Evolutionary conservation across 1,140 invertebrate genomes (phyloP).

Genomic region (Dendroctonus ponderosae): DNA sequence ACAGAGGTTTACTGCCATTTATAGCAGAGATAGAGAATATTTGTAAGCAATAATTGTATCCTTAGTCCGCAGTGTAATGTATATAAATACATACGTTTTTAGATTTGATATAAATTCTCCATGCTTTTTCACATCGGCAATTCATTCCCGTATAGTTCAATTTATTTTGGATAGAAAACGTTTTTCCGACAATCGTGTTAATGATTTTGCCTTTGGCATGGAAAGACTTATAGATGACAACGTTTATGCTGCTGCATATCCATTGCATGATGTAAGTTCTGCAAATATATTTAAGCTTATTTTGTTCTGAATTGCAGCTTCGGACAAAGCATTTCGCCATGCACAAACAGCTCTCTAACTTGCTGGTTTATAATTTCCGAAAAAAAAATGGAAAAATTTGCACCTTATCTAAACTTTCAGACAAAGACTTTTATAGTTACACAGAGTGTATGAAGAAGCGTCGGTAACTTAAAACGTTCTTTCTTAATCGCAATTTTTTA

Average conservation of each 20-base stretch:
- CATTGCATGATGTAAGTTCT: slow-evolving; percentile 81
- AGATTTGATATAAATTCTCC: slow-evolving; percentile 80
- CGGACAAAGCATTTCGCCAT: too few species aligned
- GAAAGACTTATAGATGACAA: slow-evolving; percentile 75
- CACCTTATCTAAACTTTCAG: too few species aligned
- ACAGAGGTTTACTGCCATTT: slow-evolving; percentile 77
- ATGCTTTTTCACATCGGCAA: slow-evolving; percentile 83
- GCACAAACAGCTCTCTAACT: too few species aligned
- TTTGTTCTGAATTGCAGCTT: too few species aligned
- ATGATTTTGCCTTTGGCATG: slow-evolving; percentile 81
- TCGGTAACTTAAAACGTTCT: too few species aligned
- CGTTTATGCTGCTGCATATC: slow-evolving; percentile 82
- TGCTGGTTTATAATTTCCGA: too few species aligned
- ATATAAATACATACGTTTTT: slow-evolving; percentile 41
- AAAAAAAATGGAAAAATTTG: too few species aligned
- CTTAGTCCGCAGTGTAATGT: neutral
- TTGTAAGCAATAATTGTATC: slow-evolving; percentile 60
- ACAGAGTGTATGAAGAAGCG: too few species aligned
- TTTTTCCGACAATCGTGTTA: slow-evolving; percentile 64
- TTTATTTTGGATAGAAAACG: slow-evolving; percentile 87
- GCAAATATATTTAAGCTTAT: too few species aligned
- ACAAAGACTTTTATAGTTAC: too few species aligned
- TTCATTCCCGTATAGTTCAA: slow-evolving; percentile 84
- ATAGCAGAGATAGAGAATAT: slow-evolving; percentile 83
- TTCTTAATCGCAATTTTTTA: too few species aligned